Base-by-base conservation (phyloP, 2,888 invertebrate genomes). In the Apeira syringaria region DNA sequence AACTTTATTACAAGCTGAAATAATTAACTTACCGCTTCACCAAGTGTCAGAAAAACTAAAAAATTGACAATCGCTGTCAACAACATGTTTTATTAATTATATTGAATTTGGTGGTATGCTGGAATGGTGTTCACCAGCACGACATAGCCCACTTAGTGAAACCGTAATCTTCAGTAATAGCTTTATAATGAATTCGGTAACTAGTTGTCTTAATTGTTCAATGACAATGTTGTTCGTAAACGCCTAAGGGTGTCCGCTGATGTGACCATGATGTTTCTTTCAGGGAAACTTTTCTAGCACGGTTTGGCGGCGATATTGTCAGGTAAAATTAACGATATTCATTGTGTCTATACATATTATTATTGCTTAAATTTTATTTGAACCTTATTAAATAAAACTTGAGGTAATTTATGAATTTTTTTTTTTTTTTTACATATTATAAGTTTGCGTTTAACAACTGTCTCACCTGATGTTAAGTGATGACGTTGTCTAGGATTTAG, bases 11-110 rank as follows among this genome's bases (percentile, higher is more conserved):
- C n/a, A n/a, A n/a, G n/a, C n/a, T n/a, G n/a, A n/a, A n/a, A n/a
- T n/a, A n/a, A n/a, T 3, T 15, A 35, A 70, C 82, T 77, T 63
- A 86, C 87, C 57, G 83, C 82, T 38, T 81, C 64, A 64, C 79
- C 72, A 11, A 68, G 44, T 5, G 68, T 49, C 20, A 78, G 8
- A 17, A 80, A 13, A 30, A 78, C 33, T 33, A 84, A 59, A 50
- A 79, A 73, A 51, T 74, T 75, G 0, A 71, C 48, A 24, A 78
- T 39, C 1, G 49, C 45, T 13, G 64, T 44, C 22, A 80, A 46
- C 44, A 74, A 53, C 78, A 75, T 78, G 45, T 47, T 32, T 36
- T 37, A 7, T 5, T 18, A 24, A 7, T 15, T 15, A 15, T 15
- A 15, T 15, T 15, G 2, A 3, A 6, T 8, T 13, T 18, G 4